Evolutionary conservation across 1,140 invertebrate genomes (phyloP).

Genomic region (Neodiprion lecontei): DNA sequence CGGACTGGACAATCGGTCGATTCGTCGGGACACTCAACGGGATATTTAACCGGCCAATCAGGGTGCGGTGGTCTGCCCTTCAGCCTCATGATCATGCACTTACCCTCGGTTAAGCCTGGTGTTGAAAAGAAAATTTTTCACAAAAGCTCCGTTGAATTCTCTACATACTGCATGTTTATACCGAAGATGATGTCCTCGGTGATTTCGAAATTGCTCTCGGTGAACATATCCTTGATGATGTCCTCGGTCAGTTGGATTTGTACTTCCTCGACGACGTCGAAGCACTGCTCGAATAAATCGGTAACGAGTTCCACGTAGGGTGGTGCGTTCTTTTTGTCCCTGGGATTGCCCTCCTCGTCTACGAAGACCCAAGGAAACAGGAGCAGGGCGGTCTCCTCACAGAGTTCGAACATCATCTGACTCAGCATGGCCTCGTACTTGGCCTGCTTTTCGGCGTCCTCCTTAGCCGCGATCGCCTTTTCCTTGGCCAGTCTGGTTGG

Average conservation of each 20-base stretch:
- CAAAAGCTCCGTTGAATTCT: constrained; percentile 9
- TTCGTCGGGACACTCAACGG: constrained; percentile 33
- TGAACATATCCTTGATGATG: constrained; percentile 37
- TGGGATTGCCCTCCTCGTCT: constrained; percentile 35
- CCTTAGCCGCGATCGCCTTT: constrained; percentile 24
- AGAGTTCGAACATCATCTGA: constrained; percentile 48
- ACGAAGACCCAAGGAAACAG: constrained; percentile 50
- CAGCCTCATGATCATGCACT: constrained; percentile 43
- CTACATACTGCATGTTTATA: constrained; percentile 10
- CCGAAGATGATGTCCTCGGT: constrained; percentile 40
- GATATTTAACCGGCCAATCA: constrained; percentile 45
- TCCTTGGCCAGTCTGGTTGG: constrained; percentile 33
- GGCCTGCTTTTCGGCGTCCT: constrained; percentile 35
- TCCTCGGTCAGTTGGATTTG: constrained; percentile 39
- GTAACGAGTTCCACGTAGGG: constrained; percentile 44
- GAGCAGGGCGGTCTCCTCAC: constrained; percentile 45
- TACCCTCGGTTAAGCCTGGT: constrained; percentile 39
- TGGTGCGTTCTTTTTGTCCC: constrained; percentile 40
- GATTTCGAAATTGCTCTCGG: constrained; percentile 40
- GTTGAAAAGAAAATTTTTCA: constrained; percentile 10
- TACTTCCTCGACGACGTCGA: constrained; percentile 45
- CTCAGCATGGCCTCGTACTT: constrained; percentile 45
- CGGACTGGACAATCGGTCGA: constrained; percentile 36
- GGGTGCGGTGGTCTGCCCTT: constrained; percentile 43
- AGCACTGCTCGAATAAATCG: constrained; percentile 43